Percentiles rank a stretch among this genome's conserved stretches.
These are phyloP conservation scores for Xerus inauris DNA, from an alignment of 2,113 vertebrate species.

Conservation along the genomic window DNA sequence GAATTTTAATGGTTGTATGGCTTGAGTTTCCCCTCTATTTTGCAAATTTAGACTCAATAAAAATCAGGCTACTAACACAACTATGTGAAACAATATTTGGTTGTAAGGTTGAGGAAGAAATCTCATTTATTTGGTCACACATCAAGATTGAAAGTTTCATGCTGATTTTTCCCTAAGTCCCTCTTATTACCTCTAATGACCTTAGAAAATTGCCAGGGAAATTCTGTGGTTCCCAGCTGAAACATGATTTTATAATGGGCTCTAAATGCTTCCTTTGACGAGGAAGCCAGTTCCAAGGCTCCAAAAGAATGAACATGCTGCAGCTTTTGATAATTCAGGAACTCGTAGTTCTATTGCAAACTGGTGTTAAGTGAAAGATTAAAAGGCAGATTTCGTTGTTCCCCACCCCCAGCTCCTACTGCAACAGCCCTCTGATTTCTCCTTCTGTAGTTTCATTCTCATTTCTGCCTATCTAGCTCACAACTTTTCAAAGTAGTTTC, in stretches of 20 bases:
- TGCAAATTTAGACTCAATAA: not conserved
- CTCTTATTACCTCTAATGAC: not conserved
- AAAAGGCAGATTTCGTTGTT: constrained; percentile 44
- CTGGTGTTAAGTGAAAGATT: constrained; percentile 41
- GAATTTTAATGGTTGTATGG: not conserved
- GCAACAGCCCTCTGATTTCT: constrained; percentile 1
- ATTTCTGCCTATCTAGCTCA: not conserved
- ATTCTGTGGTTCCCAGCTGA: constrained; percentile 41
- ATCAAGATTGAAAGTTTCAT: not conserved
- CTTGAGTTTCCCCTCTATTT: not conserved
- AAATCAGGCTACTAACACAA: not conserved
- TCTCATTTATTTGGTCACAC: not conserved
- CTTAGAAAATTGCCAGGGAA: constrained; percentile 31
- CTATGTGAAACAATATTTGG: not conserved
- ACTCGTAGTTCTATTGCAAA: constrained; percentile 55
- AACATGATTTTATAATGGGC: not conserved
- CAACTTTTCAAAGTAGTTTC: not conserved
- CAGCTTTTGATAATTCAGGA: constrained; percentile 62
- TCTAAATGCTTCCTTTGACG: constrained; percentile 47
- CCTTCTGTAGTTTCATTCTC: constrained; percentile 19
- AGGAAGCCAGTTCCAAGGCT: constrained; percentile 48
- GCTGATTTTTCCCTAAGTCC: constrained; percentile 20
- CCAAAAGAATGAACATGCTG: constrained; percentile 59
- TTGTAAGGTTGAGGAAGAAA: not conserved
- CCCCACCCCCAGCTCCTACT: not conserved